phyloP scores from a whole-genome alignment of 2,888 invertebrate genomes.

The Phoenoteleia sp. region DNA sequence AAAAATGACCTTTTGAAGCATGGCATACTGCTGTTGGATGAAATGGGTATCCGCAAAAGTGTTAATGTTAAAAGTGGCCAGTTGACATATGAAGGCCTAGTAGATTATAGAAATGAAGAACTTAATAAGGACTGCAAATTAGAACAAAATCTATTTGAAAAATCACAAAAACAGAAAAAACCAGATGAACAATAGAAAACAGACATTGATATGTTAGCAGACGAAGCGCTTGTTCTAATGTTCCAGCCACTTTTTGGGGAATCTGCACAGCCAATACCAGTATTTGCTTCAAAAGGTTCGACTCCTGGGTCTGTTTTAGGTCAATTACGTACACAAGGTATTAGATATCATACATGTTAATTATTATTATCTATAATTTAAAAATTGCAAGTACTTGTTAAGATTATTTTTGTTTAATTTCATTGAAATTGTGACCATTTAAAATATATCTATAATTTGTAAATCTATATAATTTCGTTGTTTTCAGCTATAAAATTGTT shows the following conservation, averaged over 20 bases:
- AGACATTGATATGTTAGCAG: not conserved
- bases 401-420: too few species aligned
- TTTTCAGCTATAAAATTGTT: too few species aligned
- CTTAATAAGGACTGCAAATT: not conserved
- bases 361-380: too few species aligned
- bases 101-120: not conserved
- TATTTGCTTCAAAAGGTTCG: conserved; percentile 2
- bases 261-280: not conserved
- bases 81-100: not conserved
- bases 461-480: too few species aligned
- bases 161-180: not conserved
- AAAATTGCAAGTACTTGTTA: too few species aligned
- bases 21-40: conserved; percentile 25
- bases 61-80: conserved; percentile 22
- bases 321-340: not conserved
- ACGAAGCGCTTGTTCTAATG: not conserved
- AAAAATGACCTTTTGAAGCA: not conserved
- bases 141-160: not conserved
- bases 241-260: not conserved
- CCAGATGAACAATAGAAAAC: not conserved
- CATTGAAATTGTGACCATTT: too few species aligned
- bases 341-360: too few species aligned
- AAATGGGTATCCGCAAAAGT: too few species aligned
- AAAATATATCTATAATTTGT: too few species aligned
- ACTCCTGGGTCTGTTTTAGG: not conserved